Evolutionary conservation across 2,888 invertebrate genomes (phyloP).

Genomic region (Oscheius sp.): DNA sequence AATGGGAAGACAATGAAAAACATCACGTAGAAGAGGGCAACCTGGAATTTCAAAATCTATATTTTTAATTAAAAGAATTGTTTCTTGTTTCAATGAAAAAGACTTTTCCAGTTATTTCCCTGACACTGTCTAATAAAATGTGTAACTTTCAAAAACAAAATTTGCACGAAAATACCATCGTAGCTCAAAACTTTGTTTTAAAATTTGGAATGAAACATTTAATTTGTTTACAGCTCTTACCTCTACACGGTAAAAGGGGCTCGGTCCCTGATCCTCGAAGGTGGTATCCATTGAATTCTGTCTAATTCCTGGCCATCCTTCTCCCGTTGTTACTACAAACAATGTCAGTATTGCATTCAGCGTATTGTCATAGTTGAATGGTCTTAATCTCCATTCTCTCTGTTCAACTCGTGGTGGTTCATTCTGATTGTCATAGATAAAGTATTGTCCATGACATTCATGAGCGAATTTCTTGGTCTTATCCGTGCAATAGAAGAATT

Average conservation of each 20-base stretch:
- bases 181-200: too few species aligned
- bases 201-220: too few species aligned
- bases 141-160: too few species aligned
- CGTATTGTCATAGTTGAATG: constrained; percentile 98
- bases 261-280: constrained; percentile 94
- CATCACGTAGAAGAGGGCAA: constrained; percentile 99
- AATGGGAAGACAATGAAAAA: constrained; percentile 99
- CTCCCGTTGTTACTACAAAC: constrained; percentile 95
- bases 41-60: too few species aligned
- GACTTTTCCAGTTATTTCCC: too few species aligned
- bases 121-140: too few species aligned
- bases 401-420: constrained; percentile 82
- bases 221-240: too few species aligned
- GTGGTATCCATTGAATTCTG: constrained; percentile 99
- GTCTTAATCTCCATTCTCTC: constrained; percentile 88
- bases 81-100: too few species aligned
- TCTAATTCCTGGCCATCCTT: constrained; percentile 80
- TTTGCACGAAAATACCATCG: too few species aligned
- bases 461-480: constrained; percentile 91
- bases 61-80: too few species aligned
- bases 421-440: constrained; percentile 81
- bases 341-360: constrained; percentile 96
- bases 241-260: constrained; percentile 98
- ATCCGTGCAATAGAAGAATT: constrained; percentile 98
- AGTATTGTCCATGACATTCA: constrained; percentile 97